These are phyloP conservation scores for Lasioglossum marginatum DNA, from an alignment of 2,888 invertebrate species.

Conservation along the genomic window DNA sequence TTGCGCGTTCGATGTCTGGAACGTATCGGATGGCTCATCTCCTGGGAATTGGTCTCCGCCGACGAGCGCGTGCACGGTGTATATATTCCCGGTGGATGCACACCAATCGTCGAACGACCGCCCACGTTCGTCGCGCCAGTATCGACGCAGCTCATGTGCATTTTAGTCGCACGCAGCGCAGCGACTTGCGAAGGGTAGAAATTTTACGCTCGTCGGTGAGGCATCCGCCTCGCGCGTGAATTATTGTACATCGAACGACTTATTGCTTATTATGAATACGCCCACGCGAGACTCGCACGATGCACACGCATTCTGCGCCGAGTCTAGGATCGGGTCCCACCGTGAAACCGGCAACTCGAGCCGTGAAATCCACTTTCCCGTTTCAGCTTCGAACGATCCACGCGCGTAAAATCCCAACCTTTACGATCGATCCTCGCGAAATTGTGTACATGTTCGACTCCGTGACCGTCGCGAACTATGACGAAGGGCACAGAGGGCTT, in stretches of 20 bases:
- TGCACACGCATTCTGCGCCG: not conserved
- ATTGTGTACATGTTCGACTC: not conserved
- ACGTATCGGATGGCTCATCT: conserved; percentile 28
- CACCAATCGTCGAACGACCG: conserved; percentile 30
- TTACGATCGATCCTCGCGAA: conserved; percentile 31
- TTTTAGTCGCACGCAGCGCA: conserved; percentile 40
- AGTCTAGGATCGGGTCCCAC: not conserved
- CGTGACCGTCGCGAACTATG: conserved; percentile 32
- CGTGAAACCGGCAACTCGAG: not conserved
- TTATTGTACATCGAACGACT: conserved; percentile 72
- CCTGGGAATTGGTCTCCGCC: conserved; percentile 40
- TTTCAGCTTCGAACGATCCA: not conserved
- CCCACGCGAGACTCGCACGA: conserved; percentile 58
- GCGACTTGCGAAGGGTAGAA: conserved; percentile 50
- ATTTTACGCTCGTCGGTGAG: conserved; percentile 66
- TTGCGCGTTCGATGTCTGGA: conserved; percentile 5
- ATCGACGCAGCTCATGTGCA: conserved; percentile 28
- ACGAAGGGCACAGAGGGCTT: conserved; percentile 29
- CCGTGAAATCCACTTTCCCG: not conserved
- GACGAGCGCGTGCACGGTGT: not conserved
- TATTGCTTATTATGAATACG: conserved; percentile 79
- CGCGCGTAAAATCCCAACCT: not conserved
- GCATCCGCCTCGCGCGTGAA: conserved; percentile 65
- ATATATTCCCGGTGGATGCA: conserved; percentile 16
- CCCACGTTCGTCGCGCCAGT: conserved; percentile 42